Percentiles rank a stretch among this genome's conserved stretches.
These are phyloP conservation scores for Tokudaia muenninki DNA, from an alignment of 2,797 vertebrate species.

Conservation along the genomic window DNA sequence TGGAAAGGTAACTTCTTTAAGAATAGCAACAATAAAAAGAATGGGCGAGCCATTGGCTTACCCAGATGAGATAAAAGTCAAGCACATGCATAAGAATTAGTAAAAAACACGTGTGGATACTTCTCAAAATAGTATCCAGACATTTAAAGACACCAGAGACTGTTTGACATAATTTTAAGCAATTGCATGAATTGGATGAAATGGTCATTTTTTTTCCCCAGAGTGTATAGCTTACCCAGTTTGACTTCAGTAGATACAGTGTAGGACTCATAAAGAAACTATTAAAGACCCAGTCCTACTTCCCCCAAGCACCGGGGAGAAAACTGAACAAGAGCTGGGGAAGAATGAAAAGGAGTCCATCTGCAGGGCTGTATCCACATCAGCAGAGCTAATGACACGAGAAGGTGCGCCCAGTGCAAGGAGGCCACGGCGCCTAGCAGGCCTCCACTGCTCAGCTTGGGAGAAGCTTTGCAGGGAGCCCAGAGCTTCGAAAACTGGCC, in stretches of 20 bases:
- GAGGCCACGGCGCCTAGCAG: background rate
- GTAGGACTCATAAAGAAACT: background rate
- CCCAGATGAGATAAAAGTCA: background rate
- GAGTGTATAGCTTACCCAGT: background rate
- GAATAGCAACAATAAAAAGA: background rate
- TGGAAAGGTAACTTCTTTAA: background rate
- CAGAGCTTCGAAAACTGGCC: background rate
- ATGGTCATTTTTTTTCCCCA: background rate
- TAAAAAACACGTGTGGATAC: background rate
- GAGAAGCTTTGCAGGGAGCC: background rate
- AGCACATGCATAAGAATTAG: background rate
- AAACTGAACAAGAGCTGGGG: background rate
- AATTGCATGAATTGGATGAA: background rate
- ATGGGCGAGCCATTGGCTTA: background rate
- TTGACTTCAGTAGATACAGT: background rate
- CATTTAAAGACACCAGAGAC: background rate
- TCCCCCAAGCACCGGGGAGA: background rate
- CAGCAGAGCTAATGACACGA: background rate
- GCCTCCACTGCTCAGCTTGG: background rate
- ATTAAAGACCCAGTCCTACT: background rate
- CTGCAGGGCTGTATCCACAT: background rate
- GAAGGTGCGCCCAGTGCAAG: background rate
- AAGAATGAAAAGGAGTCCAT: background rate
- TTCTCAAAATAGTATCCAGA: conserved; percentile 13
- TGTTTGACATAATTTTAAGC: background rate